Conservation (phyloP, 2,113 vertebrate genomes). For the Leptosomus discolor region DNA sequence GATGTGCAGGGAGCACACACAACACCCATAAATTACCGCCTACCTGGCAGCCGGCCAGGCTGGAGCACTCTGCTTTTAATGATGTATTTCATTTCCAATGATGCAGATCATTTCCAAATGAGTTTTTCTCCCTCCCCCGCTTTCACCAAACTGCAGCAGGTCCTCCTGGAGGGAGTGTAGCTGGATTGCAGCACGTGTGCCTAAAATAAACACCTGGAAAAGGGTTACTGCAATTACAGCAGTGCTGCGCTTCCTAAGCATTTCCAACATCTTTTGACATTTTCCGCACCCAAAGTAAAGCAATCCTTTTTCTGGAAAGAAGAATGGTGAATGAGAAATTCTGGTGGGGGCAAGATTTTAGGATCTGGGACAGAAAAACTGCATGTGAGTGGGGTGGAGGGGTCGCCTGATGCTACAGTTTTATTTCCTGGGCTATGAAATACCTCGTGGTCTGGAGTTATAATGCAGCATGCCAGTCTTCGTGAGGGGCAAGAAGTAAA, state of each 20-base stretch:
- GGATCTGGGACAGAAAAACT: not conserved
- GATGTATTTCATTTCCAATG: slow-evolving; percentile 17
- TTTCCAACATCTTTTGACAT: not conserved
- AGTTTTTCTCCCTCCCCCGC: not conserved
- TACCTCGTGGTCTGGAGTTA: not conserved
- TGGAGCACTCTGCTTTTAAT: not conserved
- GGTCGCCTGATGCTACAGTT: not conserved
- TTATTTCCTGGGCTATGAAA: not conserved
- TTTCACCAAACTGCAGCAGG: not conserved
- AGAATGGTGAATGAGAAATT: not conserved
- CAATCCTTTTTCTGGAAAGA: not conserved
- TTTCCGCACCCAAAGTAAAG: not conserved
- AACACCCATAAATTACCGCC: not conserved
- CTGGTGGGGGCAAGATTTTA: not conserved
- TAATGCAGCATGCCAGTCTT: not conserved
- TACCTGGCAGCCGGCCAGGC: not conserved
- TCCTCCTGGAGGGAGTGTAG: not conserved
- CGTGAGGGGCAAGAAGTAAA: not conserved
- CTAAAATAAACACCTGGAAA: not conserved
- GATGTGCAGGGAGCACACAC: not conserved
- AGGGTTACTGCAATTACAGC: not conserved
- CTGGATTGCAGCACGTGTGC: fast-evolving
- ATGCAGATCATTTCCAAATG: slow-evolving; percentile 15
- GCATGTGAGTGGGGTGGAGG: not conserved
- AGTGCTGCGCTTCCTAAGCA: not conserved